These are phyloP conservation scores for Hyles lineata DNA, from an alignment of 2,888 invertebrate genomes.

Conservation along the genomic window DNA sequence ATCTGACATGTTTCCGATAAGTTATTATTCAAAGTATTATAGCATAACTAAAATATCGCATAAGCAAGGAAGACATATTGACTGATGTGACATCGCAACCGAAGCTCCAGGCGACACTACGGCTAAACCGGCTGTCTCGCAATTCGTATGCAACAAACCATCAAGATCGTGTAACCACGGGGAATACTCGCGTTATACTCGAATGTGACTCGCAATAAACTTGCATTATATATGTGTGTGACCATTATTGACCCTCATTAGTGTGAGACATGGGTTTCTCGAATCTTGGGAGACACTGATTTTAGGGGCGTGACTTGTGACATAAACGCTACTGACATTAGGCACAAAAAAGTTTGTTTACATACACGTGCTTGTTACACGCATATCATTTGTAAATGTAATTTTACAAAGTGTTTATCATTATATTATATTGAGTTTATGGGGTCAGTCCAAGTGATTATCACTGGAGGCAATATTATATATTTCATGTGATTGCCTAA, in stretches of 20 bases:
- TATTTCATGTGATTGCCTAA: no score
- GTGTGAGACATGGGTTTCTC: slow-evolving; percentile 1
- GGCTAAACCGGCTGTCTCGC: slow-evolving; percentile 48
- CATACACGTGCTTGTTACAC: no score
- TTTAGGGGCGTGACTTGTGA: neutral
- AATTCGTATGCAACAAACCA: slow-evolving; percentile 44
- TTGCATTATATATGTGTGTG: slow-evolving; percentile 16
- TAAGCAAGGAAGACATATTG: slow-evolving; percentile 71
- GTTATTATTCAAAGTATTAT: neutral
- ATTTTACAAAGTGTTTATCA: no score
- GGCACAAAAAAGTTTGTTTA: neutral
- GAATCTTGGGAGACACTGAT: neutral
- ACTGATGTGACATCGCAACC: slow-evolving; percentile 58
- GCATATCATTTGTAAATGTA: no score
- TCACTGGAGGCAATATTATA: no score
- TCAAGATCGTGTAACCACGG: slow-evolving; percentile 41
- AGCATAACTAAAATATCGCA: neutral
- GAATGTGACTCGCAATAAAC: slow-evolving; percentile 1
- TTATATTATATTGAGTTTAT: no score
- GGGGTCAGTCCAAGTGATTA: no score
- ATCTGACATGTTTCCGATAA: no score
- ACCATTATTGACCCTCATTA: slow-evolving; percentile 13
- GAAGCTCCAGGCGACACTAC: slow-evolving; percentile 54
- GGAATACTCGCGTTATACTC: slow-evolving; percentile 41
- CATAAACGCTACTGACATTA: no score